These are phyloP conservation scores for Dolichoris vasculosae DNA, from an alignment of 1,140 invertebrate genomes.

Conservation along the genomic window DNA sequence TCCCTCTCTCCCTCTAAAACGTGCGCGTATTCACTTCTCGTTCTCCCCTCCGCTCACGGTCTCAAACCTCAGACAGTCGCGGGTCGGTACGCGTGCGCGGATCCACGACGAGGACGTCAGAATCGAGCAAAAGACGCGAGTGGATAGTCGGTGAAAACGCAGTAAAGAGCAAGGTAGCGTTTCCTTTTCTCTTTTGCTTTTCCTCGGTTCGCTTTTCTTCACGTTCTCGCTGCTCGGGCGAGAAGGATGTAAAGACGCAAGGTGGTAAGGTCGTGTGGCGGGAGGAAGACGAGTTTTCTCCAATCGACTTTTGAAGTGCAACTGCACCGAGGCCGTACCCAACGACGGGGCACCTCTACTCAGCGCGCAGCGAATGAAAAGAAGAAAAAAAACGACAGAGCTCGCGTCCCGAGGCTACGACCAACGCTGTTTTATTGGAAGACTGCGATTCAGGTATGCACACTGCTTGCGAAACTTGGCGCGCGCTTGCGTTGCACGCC, in stretches of 20 bases:
- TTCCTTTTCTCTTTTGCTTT: too few species aligned
- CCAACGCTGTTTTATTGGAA: slow-evolving; percentile 29
- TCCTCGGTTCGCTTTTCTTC: not conserved
- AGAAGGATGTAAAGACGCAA: too few species aligned
- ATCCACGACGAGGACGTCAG: too few species aligned
- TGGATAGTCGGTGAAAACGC: not conserved
- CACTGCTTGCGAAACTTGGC: not conserved
- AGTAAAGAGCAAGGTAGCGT: too few species aligned
- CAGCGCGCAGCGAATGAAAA: not conserved
- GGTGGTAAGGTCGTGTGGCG: too few species aligned
- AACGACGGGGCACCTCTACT: not conserved
- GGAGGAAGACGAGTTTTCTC: too few species aligned
- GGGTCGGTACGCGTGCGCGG: too few species aligned
- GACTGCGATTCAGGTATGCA: slow-evolving; percentile 32
- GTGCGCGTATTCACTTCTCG: too few species aligned
- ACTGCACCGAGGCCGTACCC: slow-evolving; percentile 7
- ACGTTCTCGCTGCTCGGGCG: not conserved
- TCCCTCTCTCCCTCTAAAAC: too few species aligned
- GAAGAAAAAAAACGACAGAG: not conserved
- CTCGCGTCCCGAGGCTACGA: not conserved
- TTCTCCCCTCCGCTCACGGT: too few species aligned
- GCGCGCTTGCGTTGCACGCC: not conserved
- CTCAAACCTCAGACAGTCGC: too few species aligned
- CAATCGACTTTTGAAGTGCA: slow-evolving; percentile 34
- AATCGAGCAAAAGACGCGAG: too few species aligned